These are phyloP conservation scores for Passerina amoena DNA, from an alignment of 2,113 vertebrate genomes.

Conservation along the genomic window DNA sequence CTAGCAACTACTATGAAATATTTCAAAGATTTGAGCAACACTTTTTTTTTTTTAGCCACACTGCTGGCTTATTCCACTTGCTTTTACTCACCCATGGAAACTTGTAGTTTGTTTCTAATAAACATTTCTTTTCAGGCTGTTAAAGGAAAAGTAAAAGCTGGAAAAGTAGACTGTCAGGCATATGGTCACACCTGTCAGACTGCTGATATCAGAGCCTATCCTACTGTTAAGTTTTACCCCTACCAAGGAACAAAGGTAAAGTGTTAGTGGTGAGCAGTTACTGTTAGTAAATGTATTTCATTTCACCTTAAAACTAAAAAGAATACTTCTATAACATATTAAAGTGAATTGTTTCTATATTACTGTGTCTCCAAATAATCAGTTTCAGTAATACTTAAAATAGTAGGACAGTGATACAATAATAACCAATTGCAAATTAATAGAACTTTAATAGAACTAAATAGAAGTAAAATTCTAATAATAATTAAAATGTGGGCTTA, in stretches of 20 bases:
- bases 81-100: neutral
- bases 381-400: neutral
- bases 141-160: slow-evolving; percentile 89
- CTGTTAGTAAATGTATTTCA: neutral
- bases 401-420: neutral
- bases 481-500: neutral
- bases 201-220: slow-evolving; percentile 89
- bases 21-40: neutral
- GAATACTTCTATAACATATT: neutral
- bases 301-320: neutral
- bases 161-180: slow-evolving; percentile 94
- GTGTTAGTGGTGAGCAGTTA: neutral
- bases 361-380: neutral
- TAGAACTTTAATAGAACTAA: neutral
- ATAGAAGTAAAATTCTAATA: neutral
- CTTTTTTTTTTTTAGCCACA: neutral
- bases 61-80: neutral
- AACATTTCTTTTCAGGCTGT: slow-evolving; percentile 75
- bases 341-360: neutral
- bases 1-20: neutral
- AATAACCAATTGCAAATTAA: neutral
- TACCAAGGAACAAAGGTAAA: slow-evolving; percentile 81
- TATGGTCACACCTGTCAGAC: slow-evolving; percentile 84
- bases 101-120: neutral
- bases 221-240: slow-evolving; percentile 89